Percentiles rank a stretch among this genome's conserved stretches.
Conservation (phyloP, 2,113 vertebrate species). For the Scalopus aquaticus region DNA sequence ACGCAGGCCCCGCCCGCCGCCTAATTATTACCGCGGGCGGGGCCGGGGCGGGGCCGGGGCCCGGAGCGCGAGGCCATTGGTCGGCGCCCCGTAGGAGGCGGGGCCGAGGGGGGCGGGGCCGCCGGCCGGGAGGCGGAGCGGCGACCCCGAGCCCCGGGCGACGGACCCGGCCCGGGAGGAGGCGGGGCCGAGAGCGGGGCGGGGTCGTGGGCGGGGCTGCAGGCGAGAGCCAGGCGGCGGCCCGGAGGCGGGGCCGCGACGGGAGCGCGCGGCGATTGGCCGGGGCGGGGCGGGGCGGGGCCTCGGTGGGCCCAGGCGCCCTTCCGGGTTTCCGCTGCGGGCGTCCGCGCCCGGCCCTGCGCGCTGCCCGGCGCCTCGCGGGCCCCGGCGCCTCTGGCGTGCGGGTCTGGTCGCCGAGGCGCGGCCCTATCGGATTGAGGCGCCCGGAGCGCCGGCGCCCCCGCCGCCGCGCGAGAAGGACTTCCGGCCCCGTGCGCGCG, state of each 20-base stretch:
- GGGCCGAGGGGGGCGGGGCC: neutral
- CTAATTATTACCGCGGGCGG: conserved; percentile 59
- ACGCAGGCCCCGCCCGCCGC: conserved; percentile 64
- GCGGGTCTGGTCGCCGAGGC: neutral
- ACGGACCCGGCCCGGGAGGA: neutral
- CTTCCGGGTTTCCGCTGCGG: neutral
- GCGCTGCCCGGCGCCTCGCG: neutral
- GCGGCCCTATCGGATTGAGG: neutral
- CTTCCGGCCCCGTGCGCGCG: neutral
- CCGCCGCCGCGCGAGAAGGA: neutral
- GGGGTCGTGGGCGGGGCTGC: neutral
- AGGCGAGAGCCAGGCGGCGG: neutral
- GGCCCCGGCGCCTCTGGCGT: fast-evolving
- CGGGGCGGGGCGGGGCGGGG: neutral
- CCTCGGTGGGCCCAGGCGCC: fast-evolving
- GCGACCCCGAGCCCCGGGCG: neutral
- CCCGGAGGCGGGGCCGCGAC: neutral
- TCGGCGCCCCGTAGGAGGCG: neutral
- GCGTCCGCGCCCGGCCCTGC: fast-evolving
- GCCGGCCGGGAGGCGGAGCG: no score
- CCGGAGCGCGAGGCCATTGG: neutral
- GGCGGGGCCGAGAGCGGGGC: neutral
- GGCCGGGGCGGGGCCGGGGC: neutral
- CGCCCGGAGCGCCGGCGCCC: neutral
- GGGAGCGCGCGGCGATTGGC: conserved; percentile 28